phyloP scores from a whole-genome alignment of 2,888 invertebrate genomes.

The Morinoia aosen region DNA sequence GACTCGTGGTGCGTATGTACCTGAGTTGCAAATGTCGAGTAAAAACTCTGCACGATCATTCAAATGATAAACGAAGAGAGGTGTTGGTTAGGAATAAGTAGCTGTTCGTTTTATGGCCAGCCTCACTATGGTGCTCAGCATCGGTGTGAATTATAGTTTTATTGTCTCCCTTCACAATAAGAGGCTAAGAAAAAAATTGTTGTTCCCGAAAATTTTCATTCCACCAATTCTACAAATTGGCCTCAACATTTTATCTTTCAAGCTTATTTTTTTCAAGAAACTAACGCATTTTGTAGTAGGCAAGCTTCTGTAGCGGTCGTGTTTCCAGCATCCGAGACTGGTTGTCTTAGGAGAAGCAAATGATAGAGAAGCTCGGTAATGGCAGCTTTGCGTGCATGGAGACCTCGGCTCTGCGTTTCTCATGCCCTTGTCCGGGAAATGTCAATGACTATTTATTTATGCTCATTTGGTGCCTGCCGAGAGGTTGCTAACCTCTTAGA shows the following conservation, averaged over 20 bases:
- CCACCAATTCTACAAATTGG: not conserved
- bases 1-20: slow-evolving; percentile 19
- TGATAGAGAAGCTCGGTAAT: slow-evolving; percentile 50
- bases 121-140: not conserved
- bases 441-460: slow-evolving; percentile 43
- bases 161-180: not conserved
- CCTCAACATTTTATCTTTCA: not conserved
- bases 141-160: not conserved
- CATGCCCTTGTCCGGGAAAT: slow-evolving; percentile 45
- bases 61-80: slow-evolving; percentile 31
- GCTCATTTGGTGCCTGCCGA: slow-evolving; percentile 6
- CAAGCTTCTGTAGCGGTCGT: slow-evolving; percentile 29
- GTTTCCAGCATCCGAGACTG: slow-evolving; percentile 10
- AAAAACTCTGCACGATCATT: slow-evolving; percentile 44
- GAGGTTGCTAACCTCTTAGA: not conserved
- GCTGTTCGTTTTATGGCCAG: not conserved
- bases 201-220: not conserved
- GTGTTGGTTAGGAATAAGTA: slow-evolving; percentile 28
- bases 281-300: not conserved
- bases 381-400: slow-evolving; percentile 49
- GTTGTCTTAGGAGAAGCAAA: slow-evolving; percentile 36
- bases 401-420: slow-evolving; percentile 30
- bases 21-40: slow-evolving; percentile 34
- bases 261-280: not conserved
- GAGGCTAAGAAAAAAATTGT: not conserved